phyloP scores from a whole-genome alignment of 2,888 invertebrate species.

The Yponomeuta plumbellus region DNA sequence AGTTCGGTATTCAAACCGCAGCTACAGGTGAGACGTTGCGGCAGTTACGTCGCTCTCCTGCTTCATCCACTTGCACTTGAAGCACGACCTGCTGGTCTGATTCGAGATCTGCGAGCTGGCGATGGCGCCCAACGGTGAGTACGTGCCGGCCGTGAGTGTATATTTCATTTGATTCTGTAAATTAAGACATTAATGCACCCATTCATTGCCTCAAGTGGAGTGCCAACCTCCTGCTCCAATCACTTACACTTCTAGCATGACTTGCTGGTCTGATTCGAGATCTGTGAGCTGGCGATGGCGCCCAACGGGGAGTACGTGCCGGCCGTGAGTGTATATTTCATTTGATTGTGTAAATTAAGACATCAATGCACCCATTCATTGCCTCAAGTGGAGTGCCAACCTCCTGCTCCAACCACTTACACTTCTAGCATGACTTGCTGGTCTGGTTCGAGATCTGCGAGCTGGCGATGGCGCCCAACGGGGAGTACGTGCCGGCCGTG shows the following conservation, averaged over 20 bases:
- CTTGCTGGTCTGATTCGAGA: slow-evolving; percentile 99
- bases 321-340: slow-evolving; percentile 80
- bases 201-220: too few species aligned
- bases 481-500: slow-evolving; percentile 97
- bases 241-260: slow-evolving; percentile 89
- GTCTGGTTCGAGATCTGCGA: slow-evolving; percentile 99
- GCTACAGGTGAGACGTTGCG: slow-evolving; percentile 94
- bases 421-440: slow-evolving; percentile 93
- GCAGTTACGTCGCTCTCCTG: slow-evolving; percentile 85
- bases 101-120: slow-evolving; percentile 99
- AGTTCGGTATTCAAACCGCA: too few species aligned
- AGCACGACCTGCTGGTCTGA: slow-evolving; percentile 98
- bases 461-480: slow-evolving; percentile 92
- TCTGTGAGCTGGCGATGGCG: slow-evolving; percentile 97
- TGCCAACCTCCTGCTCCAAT: slow-evolving; percentile 81
- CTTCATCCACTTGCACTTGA: slow-evolving; percentile 80
- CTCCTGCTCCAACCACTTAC: slow-evolving; percentile 80
- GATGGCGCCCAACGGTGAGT: slow-evolving; percentile 95
- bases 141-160: slow-evolving; percentile 89
- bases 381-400: too few species aligned
- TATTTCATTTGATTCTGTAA: too few species aligned
- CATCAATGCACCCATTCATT: too few species aligned
- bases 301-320: slow-evolving; percentile 98
- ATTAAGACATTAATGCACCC: too few species aligned
- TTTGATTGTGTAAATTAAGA: too few species aligned